Conservation (phyloP, 2,113 vertebrate genomes). For the Zosterops japonicus region DNA sequence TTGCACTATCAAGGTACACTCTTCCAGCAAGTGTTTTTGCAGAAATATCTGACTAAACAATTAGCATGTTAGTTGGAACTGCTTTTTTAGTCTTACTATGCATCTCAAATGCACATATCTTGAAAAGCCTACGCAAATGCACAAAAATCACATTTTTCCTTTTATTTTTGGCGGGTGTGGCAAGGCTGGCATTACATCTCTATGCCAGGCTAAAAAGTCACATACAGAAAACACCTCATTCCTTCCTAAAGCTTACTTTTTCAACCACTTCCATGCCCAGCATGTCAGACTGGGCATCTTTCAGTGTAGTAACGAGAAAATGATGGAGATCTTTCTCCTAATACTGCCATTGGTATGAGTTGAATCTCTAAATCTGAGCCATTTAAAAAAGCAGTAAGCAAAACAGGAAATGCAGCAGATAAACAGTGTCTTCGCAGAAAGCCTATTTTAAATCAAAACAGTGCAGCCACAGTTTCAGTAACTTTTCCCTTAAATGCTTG, state of each 20-base stretch:
- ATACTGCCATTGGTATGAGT: background rate
- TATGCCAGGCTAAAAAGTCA: background rate
- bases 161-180: background rate
- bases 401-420: background rate
- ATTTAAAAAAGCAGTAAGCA: background rate
- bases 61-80: background rate
- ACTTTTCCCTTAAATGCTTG: background rate
- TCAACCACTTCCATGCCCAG: background rate
- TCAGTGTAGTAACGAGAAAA: background rate
- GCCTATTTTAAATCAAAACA: background rate
- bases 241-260: background rate
- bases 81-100: background rate
- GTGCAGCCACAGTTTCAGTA: background rate
- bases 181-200: background rate
- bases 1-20: background rate
- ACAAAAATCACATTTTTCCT: accelerated
- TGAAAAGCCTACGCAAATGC: background rate
- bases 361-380: background rate
- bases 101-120: background rate
- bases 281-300: background rate
- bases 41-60: conserved; percentile 1
- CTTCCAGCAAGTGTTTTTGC: background rate
- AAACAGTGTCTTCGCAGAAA: background rate
- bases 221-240: background rate
- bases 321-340: background rate